phyloP scores from a whole-genome alignment of 2,113 vertebrate species.

The Heloderma charlesbogerti region DNA sequence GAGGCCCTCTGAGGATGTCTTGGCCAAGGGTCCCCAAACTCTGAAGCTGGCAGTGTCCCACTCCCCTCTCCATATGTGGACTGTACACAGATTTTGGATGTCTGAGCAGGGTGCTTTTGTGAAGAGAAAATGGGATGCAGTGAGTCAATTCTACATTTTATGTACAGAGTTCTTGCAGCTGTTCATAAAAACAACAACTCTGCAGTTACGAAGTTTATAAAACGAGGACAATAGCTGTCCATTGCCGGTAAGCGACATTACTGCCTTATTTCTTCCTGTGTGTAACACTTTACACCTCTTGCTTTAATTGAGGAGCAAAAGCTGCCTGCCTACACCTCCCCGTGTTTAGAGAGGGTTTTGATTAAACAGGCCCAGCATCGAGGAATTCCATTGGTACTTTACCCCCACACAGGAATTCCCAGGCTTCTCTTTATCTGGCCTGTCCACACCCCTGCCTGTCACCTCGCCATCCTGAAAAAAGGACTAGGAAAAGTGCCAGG shows the following conservation, averaged over 20 bases:
- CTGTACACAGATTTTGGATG: not conserved
- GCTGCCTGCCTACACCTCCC: not conserved
- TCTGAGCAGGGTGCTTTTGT: not conserved
- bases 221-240: not conserved
- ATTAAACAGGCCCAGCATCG: not conserved
- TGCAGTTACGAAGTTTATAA: not conserved
- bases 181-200: not conserved
- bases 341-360: not conserved
- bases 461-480: accelerated
- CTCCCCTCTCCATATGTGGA: too few relatives aligned
- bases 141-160: not conserved
- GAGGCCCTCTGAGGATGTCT: too few relatives aligned
- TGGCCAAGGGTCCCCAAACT: too few relatives aligned
- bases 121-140: not conserved
- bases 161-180: not conserved
- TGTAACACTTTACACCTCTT: not conserved
- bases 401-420: not conserved
- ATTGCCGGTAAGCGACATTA: not conserved
- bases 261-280: not conserved
- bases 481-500: slow-evolving; percentile 3
- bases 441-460: too few relatives aligned
- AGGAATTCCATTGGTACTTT: slow-evolving; percentile 3
- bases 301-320: not conserved
- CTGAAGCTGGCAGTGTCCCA: too few relatives aligned
- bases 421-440: not conserved